Base-by-base conservation (phyloP, 2,797 vertebrate genomes). In the Tinamus major region DNA sequence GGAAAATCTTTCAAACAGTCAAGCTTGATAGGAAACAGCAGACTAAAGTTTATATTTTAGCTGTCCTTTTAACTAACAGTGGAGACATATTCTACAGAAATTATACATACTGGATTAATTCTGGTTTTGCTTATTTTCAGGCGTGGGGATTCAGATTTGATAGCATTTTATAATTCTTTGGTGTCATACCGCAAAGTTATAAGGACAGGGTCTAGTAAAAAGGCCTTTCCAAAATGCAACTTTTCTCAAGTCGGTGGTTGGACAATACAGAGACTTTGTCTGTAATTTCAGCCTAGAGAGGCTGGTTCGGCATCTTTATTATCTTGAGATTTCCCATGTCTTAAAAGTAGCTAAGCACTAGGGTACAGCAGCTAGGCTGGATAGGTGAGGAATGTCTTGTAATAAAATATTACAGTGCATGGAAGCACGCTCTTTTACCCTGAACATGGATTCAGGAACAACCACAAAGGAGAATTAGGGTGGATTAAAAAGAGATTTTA, bases 1-100 rank as follows among this genome's bases (percentile, higher is more conserved):
- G 42, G 49, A 65, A 89, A 85, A 18, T 79, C 44, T 46, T 67
- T 81, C 56, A 79, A 79, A 55, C 80, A 91, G 37, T 42, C 53
- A 88, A 55, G n/a, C 53, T 78, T 87, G 69, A 89, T 63, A 78
- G 44, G 37, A 88, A 89, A 82, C 9, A 51, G 63, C 91, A 68
- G 44, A 35, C 17, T 65, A 37, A 76, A 35, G 26, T 63, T 81
- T 89, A 39, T 29, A 35, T 39, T 35, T 68, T 71, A 67, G 35
- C 4, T 82, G 58, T 44, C 67, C 59, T 79, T 83, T 68, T 53
- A 90, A 55, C 31, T 59, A 89, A 58, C 20, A 85, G 19, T 29
- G 41, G 31, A 80, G 69, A 71, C 9, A 61, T 0, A 27, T 18
- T 80, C 26, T 44, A 7, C 20, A 15, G 51, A 67, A 93, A 72